These are phyloP conservation scores for Xestobium rufovillosum DNA, from an alignment of 2,888 invertebrate genomes.

Conservation along the genomic window DNA sequence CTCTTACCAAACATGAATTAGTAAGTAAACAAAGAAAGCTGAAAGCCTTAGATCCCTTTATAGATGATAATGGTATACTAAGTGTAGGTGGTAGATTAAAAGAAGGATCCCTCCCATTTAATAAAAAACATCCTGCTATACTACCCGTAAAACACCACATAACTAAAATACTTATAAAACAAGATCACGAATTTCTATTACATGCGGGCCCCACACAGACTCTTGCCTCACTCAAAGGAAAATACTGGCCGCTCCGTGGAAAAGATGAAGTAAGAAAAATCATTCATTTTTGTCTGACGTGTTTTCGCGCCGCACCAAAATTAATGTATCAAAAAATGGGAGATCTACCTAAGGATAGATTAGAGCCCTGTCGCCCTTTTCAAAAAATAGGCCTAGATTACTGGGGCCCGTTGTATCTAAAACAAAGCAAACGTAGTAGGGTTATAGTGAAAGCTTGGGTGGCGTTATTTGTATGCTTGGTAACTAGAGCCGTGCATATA, in stretches of 20 bases:
- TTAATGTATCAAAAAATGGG: constrained; percentile 1
- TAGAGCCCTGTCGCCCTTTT: neutral
- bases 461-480: neutral
- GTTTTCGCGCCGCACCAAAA: neutral
- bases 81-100: too few species aligned
- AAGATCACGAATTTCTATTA: too few species aligned
- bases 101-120: too few species aligned
- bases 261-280: neutral
- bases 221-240: too few species aligned
- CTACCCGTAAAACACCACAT: too few species aligned
- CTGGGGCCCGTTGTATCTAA: neutral
- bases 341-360: neutral
- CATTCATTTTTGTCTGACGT: neutral
- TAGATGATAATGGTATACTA: too few species aligned
- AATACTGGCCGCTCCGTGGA: neutral
- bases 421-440: neutral
- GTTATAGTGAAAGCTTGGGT: neutral
- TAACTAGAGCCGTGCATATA: neutral
- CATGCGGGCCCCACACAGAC: too few species aligned
- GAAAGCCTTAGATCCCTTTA: too few species aligned
- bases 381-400: neutral
- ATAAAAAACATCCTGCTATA: too few species aligned
- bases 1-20: too few species aligned
- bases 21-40: too few species aligned
- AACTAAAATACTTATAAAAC: too few species aligned